These are phyloP conservation scores for Lagopus leucura DNA, from an alignment of 2,113 vertebrate species.

Conservation along the genomic window DNA sequence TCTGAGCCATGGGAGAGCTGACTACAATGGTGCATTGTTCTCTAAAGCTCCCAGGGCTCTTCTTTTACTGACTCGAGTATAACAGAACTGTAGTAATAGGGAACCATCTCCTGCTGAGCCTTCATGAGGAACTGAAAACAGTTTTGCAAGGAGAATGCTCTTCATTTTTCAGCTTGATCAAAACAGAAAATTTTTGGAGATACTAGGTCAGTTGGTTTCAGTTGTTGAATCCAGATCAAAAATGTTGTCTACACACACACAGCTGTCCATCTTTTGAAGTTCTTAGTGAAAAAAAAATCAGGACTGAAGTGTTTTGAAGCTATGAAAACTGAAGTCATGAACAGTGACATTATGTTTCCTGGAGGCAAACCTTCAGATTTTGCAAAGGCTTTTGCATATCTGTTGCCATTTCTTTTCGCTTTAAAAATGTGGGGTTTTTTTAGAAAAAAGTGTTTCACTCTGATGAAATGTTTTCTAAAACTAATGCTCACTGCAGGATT, in stretches of 20 bases:
- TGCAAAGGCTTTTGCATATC: background rate
- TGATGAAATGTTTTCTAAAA: background rate
- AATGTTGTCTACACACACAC: background rate
- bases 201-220: fast-evolving
- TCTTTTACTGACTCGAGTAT: background rate
- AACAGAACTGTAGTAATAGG: background rate
- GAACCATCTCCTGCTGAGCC: background rate
- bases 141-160: background rate
- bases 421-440: background rate
- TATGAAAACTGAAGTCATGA: background rate
- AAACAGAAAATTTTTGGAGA: background rate
- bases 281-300: background rate
- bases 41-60: background rate
- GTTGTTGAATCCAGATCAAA: background rate
- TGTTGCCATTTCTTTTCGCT: background rate
- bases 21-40: background rate
- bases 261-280: background rate
- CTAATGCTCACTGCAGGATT: background rate
- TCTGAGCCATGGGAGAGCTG: background rate
- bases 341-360: background rate
- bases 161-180: background rate
- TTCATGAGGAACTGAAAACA: background rate
- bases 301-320: background rate
- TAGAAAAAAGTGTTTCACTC: background rate
- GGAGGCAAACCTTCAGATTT: background rate